phyloP scores from a whole-genome alignment of 2,888 invertebrate species.

The Drosophila nigricruria region DNA sequence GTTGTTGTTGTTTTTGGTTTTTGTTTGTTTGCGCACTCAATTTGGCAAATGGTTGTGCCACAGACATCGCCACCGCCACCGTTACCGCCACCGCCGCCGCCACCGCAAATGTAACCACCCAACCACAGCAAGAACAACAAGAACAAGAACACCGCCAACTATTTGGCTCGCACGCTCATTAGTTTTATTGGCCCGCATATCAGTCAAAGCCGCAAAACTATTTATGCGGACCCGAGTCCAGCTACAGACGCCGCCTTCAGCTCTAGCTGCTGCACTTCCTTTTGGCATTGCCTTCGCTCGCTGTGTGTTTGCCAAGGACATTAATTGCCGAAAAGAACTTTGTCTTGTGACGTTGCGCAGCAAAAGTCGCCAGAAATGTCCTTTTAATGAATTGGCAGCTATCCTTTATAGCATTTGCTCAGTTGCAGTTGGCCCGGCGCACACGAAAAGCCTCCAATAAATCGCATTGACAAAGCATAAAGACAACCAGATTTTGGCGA shows the following conservation, averaged over 20 bases:
- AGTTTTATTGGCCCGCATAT: slow-evolving; percentile 83
- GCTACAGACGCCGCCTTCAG: background rate
- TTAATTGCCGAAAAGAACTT: slow-evolving; percentile 68
- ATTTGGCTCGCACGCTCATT: slow-evolving; percentile 83
- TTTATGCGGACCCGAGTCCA: slow-evolving; percentile 49
- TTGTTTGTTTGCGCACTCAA: slow-evolving; percentile 75
- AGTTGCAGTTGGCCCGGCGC: slow-evolving; percentile 40
- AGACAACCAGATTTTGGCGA: slow-evolving; percentile 6
- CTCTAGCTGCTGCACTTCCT: slow-evolving; percentile 18
- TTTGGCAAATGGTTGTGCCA: slow-evolving; percentile 75
- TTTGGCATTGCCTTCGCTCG: slow-evolving; percentile 29
- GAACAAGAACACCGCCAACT: slow-evolving; percentile 56
- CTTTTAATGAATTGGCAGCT: slow-evolving; percentile 61
- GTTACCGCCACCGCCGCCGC: slow-evolving; percentile 4
- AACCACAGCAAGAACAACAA: slow-evolving; percentile 30
- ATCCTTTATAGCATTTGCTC: slow-evolving; percentile 37
- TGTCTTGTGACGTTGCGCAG: slow-evolving; percentile 33
- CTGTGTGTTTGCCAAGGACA: slow-evolving; percentile 43
- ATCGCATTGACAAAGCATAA: slow-evolving; percentile 22
- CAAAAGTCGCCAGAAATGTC: slow-evolving; percentile 38
- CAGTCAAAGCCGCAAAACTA: slow-evolving; percentile 83
- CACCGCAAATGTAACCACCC: slow-evolving; percentile 27
- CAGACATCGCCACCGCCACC: slow-evolving; percentile 17
- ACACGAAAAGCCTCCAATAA: slow-evolving; percentile 36
- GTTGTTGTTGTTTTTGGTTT: slow-evolving; percentile 24